Evolutionary conservation across 1,140 invertebrate species (phyloP), one percentile per base, ranked within the genome.

Genomic region (Andricus grossulariae): DNA sequence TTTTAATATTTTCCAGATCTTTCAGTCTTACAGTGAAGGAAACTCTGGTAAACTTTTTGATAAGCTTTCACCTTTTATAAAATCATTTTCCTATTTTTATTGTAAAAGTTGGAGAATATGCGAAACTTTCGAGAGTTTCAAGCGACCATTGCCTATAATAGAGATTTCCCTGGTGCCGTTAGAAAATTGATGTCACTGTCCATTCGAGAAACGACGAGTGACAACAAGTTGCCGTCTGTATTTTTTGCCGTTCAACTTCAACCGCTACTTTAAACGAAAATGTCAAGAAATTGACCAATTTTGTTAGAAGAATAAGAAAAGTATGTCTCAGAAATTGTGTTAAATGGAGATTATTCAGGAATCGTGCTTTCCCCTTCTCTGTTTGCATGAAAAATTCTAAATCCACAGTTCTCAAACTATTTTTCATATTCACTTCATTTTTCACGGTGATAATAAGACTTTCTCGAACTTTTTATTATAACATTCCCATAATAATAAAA

Each of bases 121-220:
- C 60, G 60, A 66, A 66, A 66, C 60, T 66, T 66, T 66, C 60
- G 45, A 66, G 39, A 25, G 32, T 66, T 39, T 66, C 60, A n/a
- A 66, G 39, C 60, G 32, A 39, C 60, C 60, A 66, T 25, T 66
- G 18, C 18, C 16, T 19, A 54, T 54, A 54, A 54, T 54, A 54
- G 52, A 54, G 52, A 54, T 54, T 66, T 66, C 13, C 60, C 60
- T 66, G 13, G 32, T 32, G 60, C 60, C 32, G 39, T 66, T 66
- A 66, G 60, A 39, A 66, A 66, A 66, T 66, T 66, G 60, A 66
- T 66, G 60, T 66, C 60, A 66, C 25, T 32, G 3, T 60, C 25
- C 60, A 45, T 66, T 66, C 60, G 39, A 66, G 60, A 66, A 45
- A 32, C 25, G 60, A 66, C 60, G 39, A 45, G 25, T 66, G 60